A percentile compares a stretch with the other conserved stretches of the same genome.
Conservation (phyloP, 1,140 invertebrate species). For the Carcinoscorpius rotundicauda region DNA sequence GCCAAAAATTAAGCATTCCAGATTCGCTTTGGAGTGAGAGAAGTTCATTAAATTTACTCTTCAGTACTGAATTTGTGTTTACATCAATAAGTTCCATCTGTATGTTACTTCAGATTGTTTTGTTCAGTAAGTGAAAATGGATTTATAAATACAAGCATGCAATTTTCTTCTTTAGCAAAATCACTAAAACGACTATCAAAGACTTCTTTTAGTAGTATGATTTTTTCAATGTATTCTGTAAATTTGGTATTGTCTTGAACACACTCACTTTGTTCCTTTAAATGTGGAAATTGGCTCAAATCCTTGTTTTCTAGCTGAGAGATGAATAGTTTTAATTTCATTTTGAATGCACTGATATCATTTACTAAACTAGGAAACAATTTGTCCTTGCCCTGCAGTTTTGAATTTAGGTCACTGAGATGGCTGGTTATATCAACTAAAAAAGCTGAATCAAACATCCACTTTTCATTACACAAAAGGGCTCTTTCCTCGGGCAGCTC, state of each 20-base stretch:
- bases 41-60: no score
- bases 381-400: constrained; percentile 1
- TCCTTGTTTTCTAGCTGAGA: background rate
- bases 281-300: background rate
- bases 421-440: constrained; percentile 5
- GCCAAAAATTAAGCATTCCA: no score
- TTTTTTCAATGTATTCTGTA: constrained; percentile 3
- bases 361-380: constrained; percentile 7
- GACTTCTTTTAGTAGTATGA: background rate
- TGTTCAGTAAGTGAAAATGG: no score
- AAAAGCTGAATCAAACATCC: constrained; percentile 1
- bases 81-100: no score
- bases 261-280: constrained; percentile 5
- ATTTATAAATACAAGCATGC: no score
- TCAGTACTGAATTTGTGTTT: no score
- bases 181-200: background rate
- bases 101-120: no score
- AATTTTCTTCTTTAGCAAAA: constrained; percentile 1
- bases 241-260: constrained; percentile 5
- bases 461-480: background rate
- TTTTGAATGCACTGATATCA: constrained; percentile 6
- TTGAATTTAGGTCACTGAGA: constrained; percentile 4
- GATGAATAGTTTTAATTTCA: constrained; percentile 5
- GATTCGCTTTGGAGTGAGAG: no score
- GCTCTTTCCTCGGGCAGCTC: constrained; percentile 1